Percentiles rank a stretch among this genome's conserved stretches.
phyloP scores from a whole-genome alignment of 1,140 invertebrate species.

The Cyphomyrmex costatus region DNA sequence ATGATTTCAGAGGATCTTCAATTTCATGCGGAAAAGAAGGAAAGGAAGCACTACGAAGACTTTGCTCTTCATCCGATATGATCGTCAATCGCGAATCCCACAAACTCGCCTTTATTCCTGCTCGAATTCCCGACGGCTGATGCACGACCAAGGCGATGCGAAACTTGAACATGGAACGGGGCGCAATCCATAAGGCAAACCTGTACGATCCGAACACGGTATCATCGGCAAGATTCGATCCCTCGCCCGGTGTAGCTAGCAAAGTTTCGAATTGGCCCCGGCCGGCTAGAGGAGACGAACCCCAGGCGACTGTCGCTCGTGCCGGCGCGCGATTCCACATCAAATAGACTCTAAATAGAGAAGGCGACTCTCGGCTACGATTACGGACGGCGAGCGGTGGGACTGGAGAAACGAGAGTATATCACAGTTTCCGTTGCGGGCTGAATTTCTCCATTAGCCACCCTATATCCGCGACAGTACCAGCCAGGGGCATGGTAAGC shows the following conservation, averaged over 20 bases:
- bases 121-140: conserved; percentile 17
- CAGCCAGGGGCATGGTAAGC: background rate
- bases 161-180: conserved; percentile 12
- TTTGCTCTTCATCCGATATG: background rate
- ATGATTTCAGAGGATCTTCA: background rate
- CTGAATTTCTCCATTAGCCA: conserved; percentile 79
- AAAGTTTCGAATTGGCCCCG: conserved; percentile 75
- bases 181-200: conserved; percentile 35
- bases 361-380: conserved; percentile 56
- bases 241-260: conserved; percentile 42
- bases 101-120: conserved; percentile 2
- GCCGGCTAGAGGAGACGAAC: conserved; percentile 41
- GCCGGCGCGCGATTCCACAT: conserved; percentile 68
- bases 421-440: conserved; percentile 76
- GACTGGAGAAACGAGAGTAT: conserved; percentile 27
- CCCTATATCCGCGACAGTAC: conserved; percentile 63
- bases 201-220: conserved; percentile 12
- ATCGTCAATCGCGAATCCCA: conserved; percentile 1
- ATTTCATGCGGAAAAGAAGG: background rate
- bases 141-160: background rate
- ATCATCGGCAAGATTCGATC: conserved; percentile 69
- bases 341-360: conserved; percentile 77
- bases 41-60: background rate
- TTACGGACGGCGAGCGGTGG: conserved; percentile 1
- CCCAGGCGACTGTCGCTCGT: conserved; percentile 54